Conservation (phyloP, 2,113 vertebrate species). For the Heterochromis multidens region DNA sequence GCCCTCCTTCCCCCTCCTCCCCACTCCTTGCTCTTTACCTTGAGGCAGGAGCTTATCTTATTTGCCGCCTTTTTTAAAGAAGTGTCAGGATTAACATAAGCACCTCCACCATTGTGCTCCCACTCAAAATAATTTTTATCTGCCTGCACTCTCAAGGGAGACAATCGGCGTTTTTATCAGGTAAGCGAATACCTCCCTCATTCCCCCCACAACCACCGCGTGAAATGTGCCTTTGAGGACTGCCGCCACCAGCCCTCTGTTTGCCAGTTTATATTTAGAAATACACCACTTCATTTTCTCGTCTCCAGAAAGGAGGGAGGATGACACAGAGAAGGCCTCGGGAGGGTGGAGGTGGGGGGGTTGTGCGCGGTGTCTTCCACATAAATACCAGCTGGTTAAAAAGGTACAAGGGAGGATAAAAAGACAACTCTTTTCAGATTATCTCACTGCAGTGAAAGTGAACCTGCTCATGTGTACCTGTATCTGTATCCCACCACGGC, state of each 20-base stretch:
- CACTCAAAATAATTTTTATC: conserved; percentile 72
- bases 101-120: conserved; percentile 73
- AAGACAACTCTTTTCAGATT: conserved; percentile 3
- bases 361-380: background rate
- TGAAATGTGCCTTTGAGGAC: conserved; percentile 84
- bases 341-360: background rate
- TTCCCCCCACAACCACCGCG: conserved; percentile 57
- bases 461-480: background rate
- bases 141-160: conserved; percentile 40
- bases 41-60: conserved; percentile 73
- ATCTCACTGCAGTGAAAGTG: background rate
- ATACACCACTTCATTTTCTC: conserved; percentile 73
- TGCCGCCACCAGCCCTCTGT: conserved; percentile 80
- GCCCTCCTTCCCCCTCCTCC: background rate
- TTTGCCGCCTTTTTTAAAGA: conserved; percentile 46
- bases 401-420: conserved; percentile 35
- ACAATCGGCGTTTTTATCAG: conserved; percentile 84
- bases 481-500: conserved; percentile 69
- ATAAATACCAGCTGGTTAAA: conserved; percentile 43
- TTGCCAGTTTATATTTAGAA: conserved; percentile 91
- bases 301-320: conserved; percentile 60
- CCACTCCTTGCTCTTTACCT: conserved; percentile 46
- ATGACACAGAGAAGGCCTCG: conserved; percentile 42
- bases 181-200: conserved; percentile 82
- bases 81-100: conserved; percentile 76